phyloP scores from a whole-genome alignment of 2,797 vertebrate species.

The Acestrorhynchus altus region DNA sequence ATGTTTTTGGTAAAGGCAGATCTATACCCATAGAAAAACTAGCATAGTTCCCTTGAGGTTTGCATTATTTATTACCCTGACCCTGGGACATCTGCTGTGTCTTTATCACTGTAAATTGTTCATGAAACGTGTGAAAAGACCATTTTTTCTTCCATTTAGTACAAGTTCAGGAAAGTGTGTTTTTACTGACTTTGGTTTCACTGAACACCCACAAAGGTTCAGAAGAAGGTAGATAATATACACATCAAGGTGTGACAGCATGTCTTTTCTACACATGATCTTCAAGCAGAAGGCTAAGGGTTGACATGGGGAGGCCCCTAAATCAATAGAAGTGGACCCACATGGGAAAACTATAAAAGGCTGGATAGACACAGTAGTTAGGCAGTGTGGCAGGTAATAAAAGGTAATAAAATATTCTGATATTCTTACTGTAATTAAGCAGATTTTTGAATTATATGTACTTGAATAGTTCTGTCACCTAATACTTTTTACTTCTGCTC shows the following conservation, averaged over 20 bases:
- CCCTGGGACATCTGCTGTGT: conserved; percentile 51
- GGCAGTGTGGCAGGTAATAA: not conserved
- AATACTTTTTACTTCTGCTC: no score
- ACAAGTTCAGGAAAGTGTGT: not conserved
- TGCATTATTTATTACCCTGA: conserved; percentile 61
- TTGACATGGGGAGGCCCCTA: conserved; percentile 51
- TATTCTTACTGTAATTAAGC: no score
- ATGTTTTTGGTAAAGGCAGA: conserved; percentile 21
- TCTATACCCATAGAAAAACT: conserved; percentile 39
- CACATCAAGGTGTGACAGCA: conserved; percentile 50
- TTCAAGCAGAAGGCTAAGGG: conserved; percentile 45
- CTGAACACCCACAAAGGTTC: conserved; percentile 3
- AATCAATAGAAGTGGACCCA: conserved; percentile 59
- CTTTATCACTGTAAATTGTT: not conserved
- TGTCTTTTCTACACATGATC: conserved; percentile 62
- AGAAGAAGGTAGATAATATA: conserved; percentile 35
- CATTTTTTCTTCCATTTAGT: not conserved
- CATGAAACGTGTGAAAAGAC: not conserved
- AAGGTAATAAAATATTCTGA: not conserved
- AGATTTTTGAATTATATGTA: no score
- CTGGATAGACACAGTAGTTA: conserved; percentile 10
- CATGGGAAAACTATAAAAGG: conserved; percentile 39
- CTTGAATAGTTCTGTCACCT: no score
- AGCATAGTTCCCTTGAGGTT: conserved; percentile 38
- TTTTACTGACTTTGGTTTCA: not conserved